Percentiles rank a stretch among this genome's conserved stretches.
Conservation (phyloP, 2,888 invertebrate genomes). For the Rhingia campestris region DNA sequence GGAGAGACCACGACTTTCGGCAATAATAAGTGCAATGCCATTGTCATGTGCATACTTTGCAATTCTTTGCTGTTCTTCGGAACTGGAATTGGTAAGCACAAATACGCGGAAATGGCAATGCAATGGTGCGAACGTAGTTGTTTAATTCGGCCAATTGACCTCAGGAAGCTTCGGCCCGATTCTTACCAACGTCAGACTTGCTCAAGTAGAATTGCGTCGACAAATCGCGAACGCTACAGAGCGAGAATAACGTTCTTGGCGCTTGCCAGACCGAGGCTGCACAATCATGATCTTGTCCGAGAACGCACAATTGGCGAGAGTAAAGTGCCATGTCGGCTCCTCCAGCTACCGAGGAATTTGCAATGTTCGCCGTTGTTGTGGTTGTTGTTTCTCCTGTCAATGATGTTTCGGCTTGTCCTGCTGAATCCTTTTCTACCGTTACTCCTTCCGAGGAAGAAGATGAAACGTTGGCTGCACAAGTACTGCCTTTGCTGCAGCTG, state of each 20-base stretch:
- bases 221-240: constrained; percentile 89
- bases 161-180: constrained; percentile 92
- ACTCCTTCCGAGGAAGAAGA: no score
- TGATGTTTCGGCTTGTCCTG: constrained; percentile 32
- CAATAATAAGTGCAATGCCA: constrained; percentile 92
- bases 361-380: constrained; percentile 74
- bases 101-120: constrained; percentile 92
- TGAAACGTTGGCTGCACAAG: no score
- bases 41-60: constrained; percentile 92
- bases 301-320: constrained; percentile 96
- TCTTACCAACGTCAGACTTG: constrained; percentile 92
- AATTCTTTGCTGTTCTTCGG: constrained; percentile 91
- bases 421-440: no score
- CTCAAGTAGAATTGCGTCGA: constrained; percentile 96
- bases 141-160: constrained; percentile 94
- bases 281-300: constrained; percentile 99
- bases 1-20: constrained; percentile 95
- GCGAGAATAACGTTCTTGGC: constrained; percentile 98
- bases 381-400: constrained; percentile 53
- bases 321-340: constrained; percentile 91
- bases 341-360: constrained; percentile 75
- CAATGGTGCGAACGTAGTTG: constrained; percentile 93
- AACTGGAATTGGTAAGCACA: constrained; percentile 91
- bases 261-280: constrained; percentile 97
- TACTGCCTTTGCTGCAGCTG: no score